These are phyloP conservation scores for Orchesella cincta DNA, from an alignment of 1,140 invertebrate species.

Conservation along the genomic window DNA sequence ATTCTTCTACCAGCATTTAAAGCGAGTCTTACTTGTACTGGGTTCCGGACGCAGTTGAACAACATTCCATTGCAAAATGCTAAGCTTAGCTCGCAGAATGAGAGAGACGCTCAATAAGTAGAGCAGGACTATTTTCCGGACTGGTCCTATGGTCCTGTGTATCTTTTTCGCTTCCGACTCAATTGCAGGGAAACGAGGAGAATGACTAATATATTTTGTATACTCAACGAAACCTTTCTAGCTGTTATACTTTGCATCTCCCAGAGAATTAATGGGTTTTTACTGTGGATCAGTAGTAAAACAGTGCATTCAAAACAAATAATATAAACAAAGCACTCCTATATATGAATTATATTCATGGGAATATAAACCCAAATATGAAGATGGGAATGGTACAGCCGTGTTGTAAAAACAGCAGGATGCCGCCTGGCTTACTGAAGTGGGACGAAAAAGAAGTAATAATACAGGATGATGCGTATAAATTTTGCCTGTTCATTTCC, in stretches of 20 bases:
- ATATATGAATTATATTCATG: too few species aligned
- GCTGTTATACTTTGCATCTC: not conserved
- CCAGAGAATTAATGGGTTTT: constrained; percentile 1
- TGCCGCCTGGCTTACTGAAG: too few species aligned
- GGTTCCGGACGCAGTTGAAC: too few species aligned
- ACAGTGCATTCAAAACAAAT: not conserved
- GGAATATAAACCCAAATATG: not conserved
- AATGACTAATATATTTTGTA: not conserved
- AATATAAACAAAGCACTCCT: not conserved
- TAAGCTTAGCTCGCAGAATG: too few species aligned
- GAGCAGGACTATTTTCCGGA: too few species aligned
- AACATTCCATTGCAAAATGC: too few species aligned
- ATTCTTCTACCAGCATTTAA: too few species aligned
- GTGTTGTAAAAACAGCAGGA: not conserved
- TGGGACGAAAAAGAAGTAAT: not conserved
- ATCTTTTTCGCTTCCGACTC: too few species aligned
- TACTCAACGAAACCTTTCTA: not conserved
- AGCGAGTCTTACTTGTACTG: too few species aligned
- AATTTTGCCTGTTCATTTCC: not conserved
- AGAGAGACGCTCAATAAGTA: too few species aligned
- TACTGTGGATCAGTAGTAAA: not conserved
- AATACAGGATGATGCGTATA: not conserved
- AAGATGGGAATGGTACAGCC: not conserved
- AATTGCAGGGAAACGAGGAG: not conserved
- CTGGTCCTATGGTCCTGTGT: too few species aligned